Conservation (phyloP, 2,888 invertebrate genomes). For the Belgica antarctica region DNA sequence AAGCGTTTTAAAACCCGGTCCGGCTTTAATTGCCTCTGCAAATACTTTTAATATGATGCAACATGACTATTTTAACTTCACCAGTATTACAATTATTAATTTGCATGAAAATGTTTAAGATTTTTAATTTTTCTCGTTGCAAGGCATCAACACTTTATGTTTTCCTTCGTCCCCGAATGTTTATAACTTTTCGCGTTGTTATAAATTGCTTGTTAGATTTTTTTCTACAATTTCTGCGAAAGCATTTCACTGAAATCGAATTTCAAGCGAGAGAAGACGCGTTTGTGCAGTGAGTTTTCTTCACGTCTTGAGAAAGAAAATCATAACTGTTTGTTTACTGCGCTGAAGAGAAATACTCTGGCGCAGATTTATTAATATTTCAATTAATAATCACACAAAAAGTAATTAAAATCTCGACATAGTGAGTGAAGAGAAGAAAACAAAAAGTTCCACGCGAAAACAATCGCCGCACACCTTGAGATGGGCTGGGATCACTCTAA, state of each 20-base stretch:
- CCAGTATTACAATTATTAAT: slow-evolving; percentile 3
- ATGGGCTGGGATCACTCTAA: too few relatives aligned
- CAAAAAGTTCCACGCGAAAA: slow-evolving; percentile 9
- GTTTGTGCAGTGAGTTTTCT: background rate
- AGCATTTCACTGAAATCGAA: background rate
- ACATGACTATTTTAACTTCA: background rate
- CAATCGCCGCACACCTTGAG: background rate
- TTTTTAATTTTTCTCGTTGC: background rate
- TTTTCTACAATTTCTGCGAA: background rate
- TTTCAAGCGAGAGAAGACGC: background rate
- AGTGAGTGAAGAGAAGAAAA: too few relatives aligned
- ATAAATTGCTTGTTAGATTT: slow-evolving; percentile 4
- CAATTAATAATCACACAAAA: background rate
- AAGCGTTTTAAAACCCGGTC: background rate
- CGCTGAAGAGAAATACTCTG: background rate
- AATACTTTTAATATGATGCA: background rate
- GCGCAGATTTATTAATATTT: background rate
- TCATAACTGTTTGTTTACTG: too few relatives aligned
- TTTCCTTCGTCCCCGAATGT: background rate
- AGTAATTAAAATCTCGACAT: too few relatives aligned
- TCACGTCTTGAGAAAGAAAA: slow-evolving; percentile 3
- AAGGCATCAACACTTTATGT: background rate
- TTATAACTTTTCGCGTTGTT: background rate
- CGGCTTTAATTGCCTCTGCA: background rate
- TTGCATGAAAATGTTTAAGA: background rate